These are phyloP conservation scores for Notolabrus celidotus DNA, from an alignment of 2,797 vertebrate species.

Conservation along the genomic window DNA sequence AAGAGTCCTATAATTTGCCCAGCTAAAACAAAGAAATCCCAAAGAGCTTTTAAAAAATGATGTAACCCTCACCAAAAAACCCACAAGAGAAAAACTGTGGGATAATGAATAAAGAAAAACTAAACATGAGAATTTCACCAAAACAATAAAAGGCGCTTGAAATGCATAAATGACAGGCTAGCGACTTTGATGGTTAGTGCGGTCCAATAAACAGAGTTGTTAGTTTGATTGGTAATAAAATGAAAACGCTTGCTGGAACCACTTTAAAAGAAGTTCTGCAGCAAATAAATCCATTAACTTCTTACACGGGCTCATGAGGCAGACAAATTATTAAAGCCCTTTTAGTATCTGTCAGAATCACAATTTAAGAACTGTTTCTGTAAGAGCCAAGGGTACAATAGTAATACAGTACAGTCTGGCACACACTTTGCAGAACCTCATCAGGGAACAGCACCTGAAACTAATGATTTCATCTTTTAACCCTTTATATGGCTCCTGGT, in stretches of 20 bases:
- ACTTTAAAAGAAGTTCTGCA: conserved; percentile 31
- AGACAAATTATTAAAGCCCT: background rate
- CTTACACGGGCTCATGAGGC: conserved; percentile 28
- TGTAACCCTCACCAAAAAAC: conserved; percentile 16
- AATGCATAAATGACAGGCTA: conserved; percentile 22
- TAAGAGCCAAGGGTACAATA: background rate
- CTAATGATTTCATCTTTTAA: too few species aligned
- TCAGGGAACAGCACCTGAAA: too few species aligned
- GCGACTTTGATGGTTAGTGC: conserved; percentile 59
- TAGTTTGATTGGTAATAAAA: conserved; percentile 59
- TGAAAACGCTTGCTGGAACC: conserved; percentile 22
- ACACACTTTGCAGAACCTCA: too few species aligned
- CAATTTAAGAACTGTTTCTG: background rate
- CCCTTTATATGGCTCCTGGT: too few species aligned
- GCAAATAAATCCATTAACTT: conserved; percentile 23
- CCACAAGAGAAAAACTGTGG: background rate
- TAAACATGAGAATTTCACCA: background rate
- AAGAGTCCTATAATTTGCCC: conserved; percentile 21
- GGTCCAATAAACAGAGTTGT: conserved; percentile 51
- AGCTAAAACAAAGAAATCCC: conserved; percentile 63
- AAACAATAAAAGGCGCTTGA: conserved; percentile 45
- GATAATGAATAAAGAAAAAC: conserved; percentile 36
- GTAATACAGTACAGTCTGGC: background rate
- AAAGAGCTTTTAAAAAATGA: conserved; percentile 41
- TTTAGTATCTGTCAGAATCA: background rate